These are phyloP conservation scores for Pomatostomus ruficeps DNA, from an alignment of 2,113 vertebrate genomes.

Conservation along the genomic window DNA sequence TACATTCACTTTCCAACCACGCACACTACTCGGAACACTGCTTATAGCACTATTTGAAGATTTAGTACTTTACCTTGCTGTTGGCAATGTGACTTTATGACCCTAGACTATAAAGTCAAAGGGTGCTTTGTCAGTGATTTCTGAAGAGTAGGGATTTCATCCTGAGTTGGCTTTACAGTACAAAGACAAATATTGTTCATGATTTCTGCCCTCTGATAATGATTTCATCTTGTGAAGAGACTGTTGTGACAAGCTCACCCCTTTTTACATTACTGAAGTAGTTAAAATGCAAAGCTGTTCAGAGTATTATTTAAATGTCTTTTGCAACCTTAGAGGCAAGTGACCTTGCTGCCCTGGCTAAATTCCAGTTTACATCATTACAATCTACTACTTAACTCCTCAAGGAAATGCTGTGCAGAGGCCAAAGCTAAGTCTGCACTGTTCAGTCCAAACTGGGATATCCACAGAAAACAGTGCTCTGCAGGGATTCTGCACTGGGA, in stretches of 20 bases:
- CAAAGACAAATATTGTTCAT: not conserved
- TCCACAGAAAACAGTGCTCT: not conserved
- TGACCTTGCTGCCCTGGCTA: not conserved
- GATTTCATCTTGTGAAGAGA: not conserved
- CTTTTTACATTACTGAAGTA: not conserved
- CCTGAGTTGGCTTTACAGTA: not conserved
- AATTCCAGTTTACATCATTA: conserved; percentile 23
- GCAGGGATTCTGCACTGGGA: not conserved
- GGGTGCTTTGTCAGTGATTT: not conserved
- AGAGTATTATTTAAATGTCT: not conserved
- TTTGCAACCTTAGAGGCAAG: not conserved
- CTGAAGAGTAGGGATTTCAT: not conserved
- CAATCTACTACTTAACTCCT: not conserved
- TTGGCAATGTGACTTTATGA: not conserved
- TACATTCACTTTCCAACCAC: not conserved
- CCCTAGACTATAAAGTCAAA: not conserved
- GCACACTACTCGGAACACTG: not conserved
- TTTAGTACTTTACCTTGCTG: not conserved
- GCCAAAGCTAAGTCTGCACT: not conserved
- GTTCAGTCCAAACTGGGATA: not conserved
- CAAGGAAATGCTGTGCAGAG: not conserved
- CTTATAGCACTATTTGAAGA: not conserved
- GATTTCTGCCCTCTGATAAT: not conserved
- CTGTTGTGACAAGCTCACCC: not conserved
- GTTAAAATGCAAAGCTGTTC: not conserved